Conservation (phyloP, 2,113 vertebrate genomes). For the Manacus vitellinus region DNA sequence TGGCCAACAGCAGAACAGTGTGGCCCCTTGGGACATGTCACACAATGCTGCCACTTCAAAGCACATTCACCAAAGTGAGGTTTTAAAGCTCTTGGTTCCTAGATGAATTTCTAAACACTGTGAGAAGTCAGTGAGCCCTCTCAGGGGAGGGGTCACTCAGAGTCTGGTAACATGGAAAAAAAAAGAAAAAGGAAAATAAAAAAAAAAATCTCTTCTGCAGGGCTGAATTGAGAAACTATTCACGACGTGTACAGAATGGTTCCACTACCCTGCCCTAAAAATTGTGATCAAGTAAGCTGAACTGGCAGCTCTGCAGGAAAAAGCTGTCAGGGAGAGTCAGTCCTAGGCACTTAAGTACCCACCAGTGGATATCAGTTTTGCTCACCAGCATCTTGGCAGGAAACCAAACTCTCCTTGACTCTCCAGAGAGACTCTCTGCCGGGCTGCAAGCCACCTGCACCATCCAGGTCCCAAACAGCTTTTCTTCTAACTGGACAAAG, state of each 20-base stretch:
- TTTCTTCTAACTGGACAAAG: not conserved
- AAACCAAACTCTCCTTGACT: not conserved
- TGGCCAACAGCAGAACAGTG: not conserved
- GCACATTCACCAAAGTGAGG: not conserved
- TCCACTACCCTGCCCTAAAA: not conserved
- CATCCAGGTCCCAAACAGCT: not conserved
- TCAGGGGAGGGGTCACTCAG: not conserved
- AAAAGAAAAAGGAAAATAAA: no score
- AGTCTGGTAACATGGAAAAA: not conserved
- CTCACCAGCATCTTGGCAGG: not conserved
- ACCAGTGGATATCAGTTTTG: not conserved
- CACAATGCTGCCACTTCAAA: not conserved
- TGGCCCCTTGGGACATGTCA: not conserved
- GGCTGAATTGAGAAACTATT: not conserved
- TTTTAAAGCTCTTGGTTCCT: not conserved
- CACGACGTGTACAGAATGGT: rapidly evolving
- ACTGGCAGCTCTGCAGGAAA: not conserved
- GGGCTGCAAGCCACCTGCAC: not conserved
- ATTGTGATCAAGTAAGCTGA: not conserved
- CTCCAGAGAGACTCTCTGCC: not conserved
- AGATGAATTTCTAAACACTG: rapidly evolving
- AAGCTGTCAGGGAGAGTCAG: not conserved
- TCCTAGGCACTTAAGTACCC: no score
- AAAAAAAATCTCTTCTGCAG: not conserved
- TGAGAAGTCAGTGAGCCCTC: not conserved